Percentiles rank a stretch among this genome's conserved stretches.
These are phyloP conservation scores for Protosalanx chinensis DNA, from an alignment of 2,797 vertebrate species.

Conservation along the genomic window DNA sequence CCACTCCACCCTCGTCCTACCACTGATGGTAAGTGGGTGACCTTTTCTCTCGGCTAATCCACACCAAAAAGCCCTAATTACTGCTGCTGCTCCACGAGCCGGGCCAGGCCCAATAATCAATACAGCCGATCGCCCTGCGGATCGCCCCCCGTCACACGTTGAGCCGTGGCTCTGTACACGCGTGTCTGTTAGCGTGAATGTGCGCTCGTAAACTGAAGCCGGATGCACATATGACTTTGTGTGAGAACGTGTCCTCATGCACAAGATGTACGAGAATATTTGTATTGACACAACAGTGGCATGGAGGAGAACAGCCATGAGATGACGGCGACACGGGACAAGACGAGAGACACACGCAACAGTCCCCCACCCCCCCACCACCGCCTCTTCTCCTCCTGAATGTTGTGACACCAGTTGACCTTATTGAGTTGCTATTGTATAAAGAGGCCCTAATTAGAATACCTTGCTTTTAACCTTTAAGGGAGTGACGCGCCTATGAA, in stretches of 20 bases:
- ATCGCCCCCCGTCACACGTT: slow-evolving; percentile 90
- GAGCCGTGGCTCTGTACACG: background rate
- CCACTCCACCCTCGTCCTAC: slow-evolving; percentile 67
- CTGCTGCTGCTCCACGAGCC: slow-evolving; percentile 88
- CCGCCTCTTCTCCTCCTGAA: slow-evolving; percentile 45
- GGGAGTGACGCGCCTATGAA: slow-evolving; percentile 54
- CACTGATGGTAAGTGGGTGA: slow-evolving; percentile 92
- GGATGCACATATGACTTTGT: background rate
- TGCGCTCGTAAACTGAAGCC: background rate
- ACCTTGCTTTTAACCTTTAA: slow-evolving; percentile 72
- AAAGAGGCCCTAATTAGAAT: slow-evolving; percentile 76
- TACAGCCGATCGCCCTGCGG: slow-evolving; percentile 84
- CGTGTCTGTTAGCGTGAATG: background rate
- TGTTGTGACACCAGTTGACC: slow-evolving; percentile 82
- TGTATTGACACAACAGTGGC: background rate
- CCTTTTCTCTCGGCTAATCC: slow-evolving; percentile 96
- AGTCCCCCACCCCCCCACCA: slow-evolving; percentile 20
- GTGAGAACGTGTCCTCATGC: background rate
- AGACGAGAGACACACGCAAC: background rate
- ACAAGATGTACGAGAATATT: background rate
- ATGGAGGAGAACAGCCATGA: background rate
- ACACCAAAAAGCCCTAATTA: slow-evolving; percentile 99
- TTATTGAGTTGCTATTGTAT: slow-evolving; percentile 84
- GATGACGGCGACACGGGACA: background rate
- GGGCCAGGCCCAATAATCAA: slow-evolving; percentile 91